Evolutionary conservation across 2,888 invertebrate genomes (phyloP).

Genomic region (Drosophila mayaguana): DNA sequence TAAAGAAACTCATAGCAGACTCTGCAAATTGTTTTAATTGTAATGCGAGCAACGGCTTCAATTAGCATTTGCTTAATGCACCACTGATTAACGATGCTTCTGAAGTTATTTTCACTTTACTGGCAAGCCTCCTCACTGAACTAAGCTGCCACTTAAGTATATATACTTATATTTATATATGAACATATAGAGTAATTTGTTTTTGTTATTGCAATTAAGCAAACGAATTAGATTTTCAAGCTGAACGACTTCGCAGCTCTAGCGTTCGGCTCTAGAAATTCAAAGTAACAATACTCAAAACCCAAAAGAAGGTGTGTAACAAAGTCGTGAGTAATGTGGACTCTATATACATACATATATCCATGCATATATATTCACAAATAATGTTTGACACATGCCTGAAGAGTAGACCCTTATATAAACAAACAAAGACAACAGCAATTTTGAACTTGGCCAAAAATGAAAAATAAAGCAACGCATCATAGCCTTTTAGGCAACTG

Average conservation of each 20-base stretch:
- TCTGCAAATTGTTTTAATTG: conserved; percentile 5
- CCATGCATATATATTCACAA: conserved; percentile 22
- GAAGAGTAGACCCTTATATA: conserved; percentile 42
- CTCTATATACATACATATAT: conserved; percentile 20
- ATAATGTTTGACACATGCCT: conserved; percentile 24
- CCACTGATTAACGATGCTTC: conserved; percentile 52
- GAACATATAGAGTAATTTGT: conserved; percentile 38
- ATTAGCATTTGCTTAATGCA: conserved; percentile 59
- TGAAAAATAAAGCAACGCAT: background rate
- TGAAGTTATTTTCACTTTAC: conserved; percentile 54
- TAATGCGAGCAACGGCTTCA: conserved; percentile 12
- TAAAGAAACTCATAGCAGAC: background rate
- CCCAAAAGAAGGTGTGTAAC: conserved; percentile 48
- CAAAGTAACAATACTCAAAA: conserved; percentile 43
- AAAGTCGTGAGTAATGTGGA: conserved; percentile 53
- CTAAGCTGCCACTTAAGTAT: conserved; percentile 1
- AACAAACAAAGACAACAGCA: conserved; percentile 4
- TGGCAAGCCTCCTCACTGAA: conserved; percentile 3
- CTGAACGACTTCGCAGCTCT: conserved; percentile 77
- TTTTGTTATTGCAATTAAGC: conserved; percentile 65
- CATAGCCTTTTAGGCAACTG: conserved; percentile 6
- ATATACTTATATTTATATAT: background rate
- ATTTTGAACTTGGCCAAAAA: conserved; percentile 19
- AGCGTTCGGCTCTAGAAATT: conserved; percentile 75
- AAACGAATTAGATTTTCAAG: conserved; percentile 78